Conservation (phyloP, 2,797 vertebrate species). For the Halcyon chelicuti region DNA sequence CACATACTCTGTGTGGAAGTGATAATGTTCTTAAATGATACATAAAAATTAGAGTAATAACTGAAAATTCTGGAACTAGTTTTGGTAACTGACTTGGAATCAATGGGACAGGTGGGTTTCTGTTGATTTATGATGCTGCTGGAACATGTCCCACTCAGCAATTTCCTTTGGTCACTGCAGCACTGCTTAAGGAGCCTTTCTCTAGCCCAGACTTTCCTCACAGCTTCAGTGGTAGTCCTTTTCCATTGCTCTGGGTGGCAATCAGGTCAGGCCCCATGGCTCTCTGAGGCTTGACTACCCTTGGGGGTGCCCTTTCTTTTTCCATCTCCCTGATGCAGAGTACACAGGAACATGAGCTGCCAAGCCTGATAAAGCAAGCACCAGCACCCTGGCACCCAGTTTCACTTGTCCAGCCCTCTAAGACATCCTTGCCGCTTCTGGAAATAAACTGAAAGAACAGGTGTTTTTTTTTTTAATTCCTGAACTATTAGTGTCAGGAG, state of each 20-base stretch:
- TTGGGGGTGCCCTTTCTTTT: neutral
- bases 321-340: neutral
- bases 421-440: neutral
- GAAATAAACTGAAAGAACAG: neutral
- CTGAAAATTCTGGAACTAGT: neutral
- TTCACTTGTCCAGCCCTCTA: neutral
- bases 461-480: neutral
- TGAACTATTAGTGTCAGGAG: neutral
- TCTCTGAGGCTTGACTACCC: neutral
- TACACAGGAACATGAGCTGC: accelerated
- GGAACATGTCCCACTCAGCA: neutral
- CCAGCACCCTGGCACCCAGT: accelerated
- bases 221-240: neutral
- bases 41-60: neutral
- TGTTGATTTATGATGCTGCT: neutral
- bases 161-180: neutral
- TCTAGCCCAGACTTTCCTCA: neutral
- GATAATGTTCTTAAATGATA: neutral
- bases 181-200: neutral
- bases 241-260: neutral
- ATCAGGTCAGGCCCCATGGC: neutral
- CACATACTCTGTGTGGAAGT: neutral
- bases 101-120: neutral
- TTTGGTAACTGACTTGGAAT: neutral
- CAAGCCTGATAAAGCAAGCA: neutral